These are phyloP conservation scores for Balaeniceps rex DNA, from an alignment of 2,113 vertebrate species.

Conservation along the genomic window DNA sequence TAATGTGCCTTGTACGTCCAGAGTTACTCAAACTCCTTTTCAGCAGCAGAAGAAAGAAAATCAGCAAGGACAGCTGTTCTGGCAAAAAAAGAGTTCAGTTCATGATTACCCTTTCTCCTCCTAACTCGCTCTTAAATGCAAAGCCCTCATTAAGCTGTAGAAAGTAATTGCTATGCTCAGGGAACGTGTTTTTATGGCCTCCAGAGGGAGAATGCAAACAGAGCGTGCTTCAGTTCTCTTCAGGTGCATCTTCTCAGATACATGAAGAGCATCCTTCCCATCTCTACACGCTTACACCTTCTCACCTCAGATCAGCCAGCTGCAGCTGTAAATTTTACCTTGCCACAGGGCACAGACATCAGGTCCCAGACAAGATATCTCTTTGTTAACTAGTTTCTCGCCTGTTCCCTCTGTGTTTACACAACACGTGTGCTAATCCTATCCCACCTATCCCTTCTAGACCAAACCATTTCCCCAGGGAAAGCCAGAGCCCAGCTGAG, in stretches of 20 bases:
- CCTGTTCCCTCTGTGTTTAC: neutral
- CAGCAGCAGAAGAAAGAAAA: neutral
- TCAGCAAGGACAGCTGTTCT: neutral
- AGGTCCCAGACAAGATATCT: neutral
- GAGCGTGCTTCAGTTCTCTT: neutral
- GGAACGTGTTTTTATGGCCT: neutral
- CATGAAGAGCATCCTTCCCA: neutral
- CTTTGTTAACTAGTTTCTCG: neutral
- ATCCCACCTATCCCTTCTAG: neutral
- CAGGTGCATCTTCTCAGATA: neutral
- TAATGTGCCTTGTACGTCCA: neutral
- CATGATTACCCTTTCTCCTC: neutral
- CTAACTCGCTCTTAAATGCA: neutral
- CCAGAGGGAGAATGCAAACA: neutral
- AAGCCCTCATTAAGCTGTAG: neutral
- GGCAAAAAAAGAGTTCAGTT: neutral
- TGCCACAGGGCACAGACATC: too few relatives aligned
- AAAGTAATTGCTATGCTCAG: neutral
- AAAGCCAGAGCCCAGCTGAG: neutral
- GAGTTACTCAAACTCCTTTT: neutral
- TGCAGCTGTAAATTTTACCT: neutral
- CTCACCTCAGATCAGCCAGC: neutral
- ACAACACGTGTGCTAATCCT: fast-evolving
- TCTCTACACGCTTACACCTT: neutral
- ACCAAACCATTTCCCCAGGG: neutral